Base-by-base conservation (phyloP, 2,797 vertebrate genomes). In the Lepus oiostolus region DNA sequence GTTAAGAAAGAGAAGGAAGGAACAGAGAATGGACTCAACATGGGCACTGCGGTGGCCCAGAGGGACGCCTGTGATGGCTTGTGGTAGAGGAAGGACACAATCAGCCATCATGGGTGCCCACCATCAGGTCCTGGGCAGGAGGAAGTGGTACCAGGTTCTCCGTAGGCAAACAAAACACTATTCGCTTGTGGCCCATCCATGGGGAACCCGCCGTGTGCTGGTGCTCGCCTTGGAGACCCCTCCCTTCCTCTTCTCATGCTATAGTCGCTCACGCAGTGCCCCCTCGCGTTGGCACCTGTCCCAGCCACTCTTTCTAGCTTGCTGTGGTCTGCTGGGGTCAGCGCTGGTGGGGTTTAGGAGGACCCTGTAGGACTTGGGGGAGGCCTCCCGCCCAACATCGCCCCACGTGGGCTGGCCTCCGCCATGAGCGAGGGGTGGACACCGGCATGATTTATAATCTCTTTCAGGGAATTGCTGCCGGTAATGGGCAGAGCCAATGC, bases 401-500 rank as follows among this genome's bases (percentile, higher is more conserved):
- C 42, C 32, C 52, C 35, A 17, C 0, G 0, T 21, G 79, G 79
- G 50, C 19, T 24, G 38, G 5, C 3, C 6, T 17, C 47, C 0
- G 0, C 70, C 13, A 71, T 35, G 50, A 75, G 77, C 9, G 0
- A 63, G 6, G 35, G 76, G 19, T 9, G 12, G 83, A 86, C 77
- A 63, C 47, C 54, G 86, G 38, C 93, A 79, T 90, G 65, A 96
- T 96, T 97, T 97, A 93, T 95, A 83, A 95, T 74, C 83, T 85
- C 65, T 95, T 96, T 90, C 87, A 74, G 85, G 74, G 82, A 90
- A 70, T 95, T 95, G 92, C 42, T 65, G 85, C 75, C 70, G 88
- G 91, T 97, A 97, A 97, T 86, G 95, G 11, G 88, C 93, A 92
- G 92, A 94, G 84, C 92, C 85, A 32, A 92, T 80, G 95, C 86